Evolutionary conservation across 2,888 invertebrate species (phyloP).

Genomic region (Steinernema hermaphroditum): DNA sequence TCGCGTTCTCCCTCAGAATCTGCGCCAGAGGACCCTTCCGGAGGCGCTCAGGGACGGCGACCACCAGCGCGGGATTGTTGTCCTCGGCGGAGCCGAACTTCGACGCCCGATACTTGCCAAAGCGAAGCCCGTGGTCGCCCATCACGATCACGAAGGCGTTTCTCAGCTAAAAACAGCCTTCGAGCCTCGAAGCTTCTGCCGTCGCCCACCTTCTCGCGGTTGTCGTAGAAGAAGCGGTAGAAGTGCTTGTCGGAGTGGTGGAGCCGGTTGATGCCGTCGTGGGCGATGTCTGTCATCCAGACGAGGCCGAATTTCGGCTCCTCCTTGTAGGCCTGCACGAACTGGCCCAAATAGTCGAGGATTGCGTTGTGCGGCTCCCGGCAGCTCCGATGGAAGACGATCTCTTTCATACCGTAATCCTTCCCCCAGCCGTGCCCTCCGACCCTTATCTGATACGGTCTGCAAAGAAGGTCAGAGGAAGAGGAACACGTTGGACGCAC

Average conservation of each 20-base stretch:
- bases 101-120: constrained; percentile 44
- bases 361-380: constrained; percentile 44
- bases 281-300: constrained; percentile 50
- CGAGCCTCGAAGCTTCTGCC: constrained; percentile 14
- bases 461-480: constrained; percentile 13
- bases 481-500: too few relatives aligned
- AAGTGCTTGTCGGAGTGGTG: constrained; percentile 50
- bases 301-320: constrained; percentile 48
- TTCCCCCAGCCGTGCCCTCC: constrained; percentile 25
- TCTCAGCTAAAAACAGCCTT: constrained; percentile 43
- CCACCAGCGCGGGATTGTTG: constrained; percentile 48
- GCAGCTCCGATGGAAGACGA: constrained; percentile 43
- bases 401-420: constrained; percentile 36
- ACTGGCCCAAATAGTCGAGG: constrained; percentile 47
- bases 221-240: constrained; percentile 43
- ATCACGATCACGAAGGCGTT: constrained; percentile 51
- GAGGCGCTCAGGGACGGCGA: constrained; percentile 46
- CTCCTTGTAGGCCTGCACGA: constrained; percentile 48
- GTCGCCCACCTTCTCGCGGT: constrained; percentile 37
- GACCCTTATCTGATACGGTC: constrained; percentile 35
- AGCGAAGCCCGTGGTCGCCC: constrained; percentile 53
- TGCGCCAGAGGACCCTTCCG: constrained; percentile 39
- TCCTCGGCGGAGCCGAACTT: constrained; percentile 45
- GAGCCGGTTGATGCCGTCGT: constrained; percentile 46
- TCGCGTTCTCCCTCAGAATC: constrained; percentile 40